Conservation (phyloP, 2,888 invertebrate genomes). For the Melanostoma scalare region DNA sequence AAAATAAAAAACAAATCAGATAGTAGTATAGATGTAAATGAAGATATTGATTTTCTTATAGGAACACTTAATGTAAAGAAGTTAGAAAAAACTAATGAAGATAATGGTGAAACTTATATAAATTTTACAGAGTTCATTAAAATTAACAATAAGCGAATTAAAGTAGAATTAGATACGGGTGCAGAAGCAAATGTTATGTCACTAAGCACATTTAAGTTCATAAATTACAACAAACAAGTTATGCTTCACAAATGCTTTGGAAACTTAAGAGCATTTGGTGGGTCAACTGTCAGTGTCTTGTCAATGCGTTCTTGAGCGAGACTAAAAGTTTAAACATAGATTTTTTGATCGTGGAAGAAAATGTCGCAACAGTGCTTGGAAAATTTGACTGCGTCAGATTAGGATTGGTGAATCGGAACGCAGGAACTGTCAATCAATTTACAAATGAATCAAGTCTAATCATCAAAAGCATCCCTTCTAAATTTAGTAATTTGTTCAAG, state of each 20-base stretch:
- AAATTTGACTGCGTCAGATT: background rate
- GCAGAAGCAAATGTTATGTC: constrained; percentile 14
- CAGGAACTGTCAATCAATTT: background rate
- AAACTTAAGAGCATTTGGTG: constrained; percentile 4
- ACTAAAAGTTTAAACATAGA: no score
- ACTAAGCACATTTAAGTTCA: background rate
- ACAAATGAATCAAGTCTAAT: background rate
- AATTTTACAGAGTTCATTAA: no score
- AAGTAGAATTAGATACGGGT: constrained; percentile 14
- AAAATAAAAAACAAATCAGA: background rate
- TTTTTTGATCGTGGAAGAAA: no score
- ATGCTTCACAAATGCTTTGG: background rate
- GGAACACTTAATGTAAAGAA: no score
- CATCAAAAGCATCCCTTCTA: background rate
- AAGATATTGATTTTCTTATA: background rate
- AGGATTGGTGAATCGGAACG: background rate
- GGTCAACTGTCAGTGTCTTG: no score
- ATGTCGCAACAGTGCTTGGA: no score
- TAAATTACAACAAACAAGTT: background rate
- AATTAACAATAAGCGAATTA: constrained; percentile 1
- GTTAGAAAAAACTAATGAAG: no score
- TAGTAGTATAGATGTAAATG: background rate
- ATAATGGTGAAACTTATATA: no score
- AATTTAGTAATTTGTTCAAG: constrained; percentile 5
- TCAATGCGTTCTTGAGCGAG: no score